These are phyloP conservation scores for Mactromeris polynyma DNA, from an alignment of 2,888 invertebrate species.

Conservation along the genomic window DNA sequence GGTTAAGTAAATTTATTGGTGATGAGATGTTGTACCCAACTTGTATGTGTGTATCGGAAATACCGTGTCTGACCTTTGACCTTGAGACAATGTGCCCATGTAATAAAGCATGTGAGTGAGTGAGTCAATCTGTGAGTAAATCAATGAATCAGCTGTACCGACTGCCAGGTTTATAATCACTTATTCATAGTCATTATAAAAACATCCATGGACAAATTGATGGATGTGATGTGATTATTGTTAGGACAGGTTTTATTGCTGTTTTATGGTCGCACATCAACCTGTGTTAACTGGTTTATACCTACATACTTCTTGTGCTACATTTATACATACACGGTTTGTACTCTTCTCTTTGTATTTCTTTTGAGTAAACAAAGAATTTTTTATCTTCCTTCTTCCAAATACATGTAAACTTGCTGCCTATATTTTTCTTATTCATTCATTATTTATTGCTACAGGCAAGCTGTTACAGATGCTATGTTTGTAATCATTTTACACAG, in stretches of 20 bases:
- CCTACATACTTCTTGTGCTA: neutral
- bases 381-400: neutral
- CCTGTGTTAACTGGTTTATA: slow-evolving; percentile 11
- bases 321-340: neutral
- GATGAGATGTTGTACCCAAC: neutral
- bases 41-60: neutral
- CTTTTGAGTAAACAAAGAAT: neutral
- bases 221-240: neutral
- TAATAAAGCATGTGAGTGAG: neutral
- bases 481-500: neutral
- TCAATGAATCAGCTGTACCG: neutral
- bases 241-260: neutral
- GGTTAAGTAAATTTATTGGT: no score
- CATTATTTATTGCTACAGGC: neutral
- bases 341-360: neutral
- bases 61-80: neutral
- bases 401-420: neutral
- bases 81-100: neutral
- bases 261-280: neutral
- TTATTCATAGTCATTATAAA: neutral
- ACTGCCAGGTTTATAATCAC: no score
- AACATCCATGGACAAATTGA: neutral
- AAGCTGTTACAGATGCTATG: neutral
- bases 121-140: neutral
- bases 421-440: neutral